These are phyloP conservation scores for Sphyrna mokarran DNA, from an alignment of 2,113 vertebrate genomes.

Conservation along the genomic window DNA sequence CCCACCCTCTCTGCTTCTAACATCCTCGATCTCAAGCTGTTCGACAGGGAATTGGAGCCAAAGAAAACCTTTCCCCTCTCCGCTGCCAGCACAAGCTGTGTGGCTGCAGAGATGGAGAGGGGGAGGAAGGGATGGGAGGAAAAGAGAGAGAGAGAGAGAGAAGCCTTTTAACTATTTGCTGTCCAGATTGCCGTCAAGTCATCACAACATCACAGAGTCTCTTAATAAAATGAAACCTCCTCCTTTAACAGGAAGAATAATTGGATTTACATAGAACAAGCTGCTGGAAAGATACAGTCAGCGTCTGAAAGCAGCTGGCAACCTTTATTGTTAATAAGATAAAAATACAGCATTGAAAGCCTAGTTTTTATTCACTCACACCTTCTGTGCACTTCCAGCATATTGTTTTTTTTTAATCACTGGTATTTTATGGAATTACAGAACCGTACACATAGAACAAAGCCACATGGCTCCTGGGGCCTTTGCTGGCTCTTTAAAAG, in stretches of 20 bases:
- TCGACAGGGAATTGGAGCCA: conserved; percentile 41
- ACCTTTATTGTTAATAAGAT: not conserved
- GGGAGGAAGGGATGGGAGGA: not conserved
- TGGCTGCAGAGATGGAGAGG: conserved; percentile 38
- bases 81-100: conserved; percentile 49
- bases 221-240: not conserved
- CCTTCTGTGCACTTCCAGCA: not conserved
- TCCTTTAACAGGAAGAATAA: not conserved
- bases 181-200: not conserved
- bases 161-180: not conserved
- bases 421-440: not conserved
- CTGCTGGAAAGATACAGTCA: not conserved
- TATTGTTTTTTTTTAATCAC: not conserved
- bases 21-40: conserved; percentile 49
- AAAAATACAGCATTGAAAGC: not conserved
- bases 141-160: not conserved
- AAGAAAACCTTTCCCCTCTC: conserved; percentile 41
- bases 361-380: not conserved
- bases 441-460: not conserved
- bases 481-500: not conserved
- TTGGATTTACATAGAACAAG: not conserved
- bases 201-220: not conserved
- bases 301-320: not conserved
- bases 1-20: conserved; percentile 59
- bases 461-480: not conserved